These are phyloP conservation scores for Stenodera caucasica DNA, from an alignment of 2,888 invertebrate genomes.

Conservation along the genomic window DNA sequence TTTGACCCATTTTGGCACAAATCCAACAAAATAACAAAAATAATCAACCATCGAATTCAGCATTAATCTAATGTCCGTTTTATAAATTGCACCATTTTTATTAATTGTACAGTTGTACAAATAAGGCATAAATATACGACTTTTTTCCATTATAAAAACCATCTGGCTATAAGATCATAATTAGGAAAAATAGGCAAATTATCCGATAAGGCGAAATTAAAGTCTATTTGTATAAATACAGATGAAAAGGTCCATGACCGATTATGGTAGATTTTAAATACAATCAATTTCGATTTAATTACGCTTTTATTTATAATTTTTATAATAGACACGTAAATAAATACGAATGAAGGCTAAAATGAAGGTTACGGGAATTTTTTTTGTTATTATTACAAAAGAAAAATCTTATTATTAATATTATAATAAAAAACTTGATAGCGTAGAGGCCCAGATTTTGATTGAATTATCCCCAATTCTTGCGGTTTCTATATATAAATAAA, in stretches of 20 bases:
- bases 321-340: background rate
- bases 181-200: constrained; percentile 2
- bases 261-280: constrained; percentile 20
- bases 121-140: background rate
- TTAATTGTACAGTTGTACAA: background rate
- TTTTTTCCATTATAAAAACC: background rate
- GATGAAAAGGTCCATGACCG: constrained; percentile 28
- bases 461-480: background rate
- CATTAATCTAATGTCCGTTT: background rate
- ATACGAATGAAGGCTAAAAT: background rate
- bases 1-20: background rate
- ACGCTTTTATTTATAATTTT: background rate
- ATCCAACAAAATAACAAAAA: background rate
- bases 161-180: background rate
- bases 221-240: constrained; percentile 14
- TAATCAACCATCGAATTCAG: background rate
- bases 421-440: too few relatives aligned
- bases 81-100: background rate
- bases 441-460: background rate
- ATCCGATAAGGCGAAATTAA: constrained; percentile 16
- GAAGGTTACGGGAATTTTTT: background rate
- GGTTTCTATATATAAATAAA: background rate
- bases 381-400: background rate
- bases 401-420: background rate
- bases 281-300: background rate